These are phyloP conservation scores for Macrophya annulata DNA, from an alignment of 2,888 invertebrate genomes.

Conservation along the genomic window DNA sequence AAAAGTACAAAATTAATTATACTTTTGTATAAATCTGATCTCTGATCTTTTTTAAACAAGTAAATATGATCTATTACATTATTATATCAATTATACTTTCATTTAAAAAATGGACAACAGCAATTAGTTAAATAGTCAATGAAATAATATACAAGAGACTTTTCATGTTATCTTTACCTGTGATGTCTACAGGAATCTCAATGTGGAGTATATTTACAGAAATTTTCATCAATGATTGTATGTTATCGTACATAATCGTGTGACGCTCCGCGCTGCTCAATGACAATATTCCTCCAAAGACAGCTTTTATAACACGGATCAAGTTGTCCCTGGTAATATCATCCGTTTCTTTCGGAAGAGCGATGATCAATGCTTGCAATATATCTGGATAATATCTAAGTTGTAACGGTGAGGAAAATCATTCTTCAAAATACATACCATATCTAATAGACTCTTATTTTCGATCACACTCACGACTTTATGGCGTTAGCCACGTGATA, in stretches of 20 bases:
- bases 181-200: neutral
- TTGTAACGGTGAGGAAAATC: slow-evolving; percentile 10
- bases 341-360: neutral
- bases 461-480: neutral
- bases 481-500: neutral
- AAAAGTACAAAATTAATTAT: neutral
- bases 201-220: neutral
- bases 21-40: neutral
- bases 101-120: too few species aligned
- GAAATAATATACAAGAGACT: neutral
- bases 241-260: neutral
- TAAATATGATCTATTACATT: neutral
- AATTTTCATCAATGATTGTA: slow-evolving; percentile 1
- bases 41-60: neutral
- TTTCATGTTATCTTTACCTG: neutral
- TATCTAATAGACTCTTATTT: neutral
- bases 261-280: neutral
- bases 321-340: neutral
- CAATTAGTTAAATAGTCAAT: too few species aligned
- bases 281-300: slow-evolving; percentile 4
- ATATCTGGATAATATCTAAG: slow-evolving; percentile 19
- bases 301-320: neutral
- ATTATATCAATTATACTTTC: too few species aligned
- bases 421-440: neutral
- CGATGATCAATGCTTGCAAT: neutral